Evolutionary conservation across 2,797 vertebrate species (phyloP), one percentile per base, ranked within the genome.

Genomic region (Amblyraja radiata): DNA sequence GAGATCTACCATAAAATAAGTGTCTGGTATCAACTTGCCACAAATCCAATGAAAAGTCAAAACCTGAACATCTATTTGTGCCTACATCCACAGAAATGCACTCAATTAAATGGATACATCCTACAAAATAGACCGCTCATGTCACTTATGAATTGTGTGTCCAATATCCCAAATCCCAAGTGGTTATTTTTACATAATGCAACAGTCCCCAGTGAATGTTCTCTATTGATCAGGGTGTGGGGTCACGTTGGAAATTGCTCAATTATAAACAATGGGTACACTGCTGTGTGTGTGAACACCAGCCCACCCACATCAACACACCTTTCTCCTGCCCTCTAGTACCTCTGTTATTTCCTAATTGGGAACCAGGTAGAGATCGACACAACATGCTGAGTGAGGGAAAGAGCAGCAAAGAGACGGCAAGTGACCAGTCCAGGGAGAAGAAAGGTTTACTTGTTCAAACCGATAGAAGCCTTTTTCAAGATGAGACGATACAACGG

Each of bases 311-410:
- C 36, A n/a, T 88, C 61, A 68, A 68, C 10, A 91, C 74, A 68
- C 21, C 46, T 91, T 91, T 74, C 90, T 91, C 74, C 90, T 91
- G 90, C 90, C 90, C 90, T 91, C 90, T 74, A 91, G 90, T 91
- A 90, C 46, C 74, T 36, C 68, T 54, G 23, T 74, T 74, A 23
- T 74, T 91, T 73, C 39, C 68, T 91, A 71, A 91, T 39, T 91
- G 90, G 32, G 16, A 74, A 11, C 5, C 32, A 39, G 36, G 8
- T 25, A 8, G 18, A 90, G 65, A 21, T 71, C 86, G 36, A 6
- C 88, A 25, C 21, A 46, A 36, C 74, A 46, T 36, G 23, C 1
- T 21, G n/a, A 13, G 2, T 25, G 18, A 74, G 88, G 21, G 46
- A 73, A 11, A 1, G 18, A 9, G 36, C 39, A 23, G 63, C 61